Conservation (phyloP, 1,140 invertebrate genomes). For the Antheraea pernyi region DNA sequence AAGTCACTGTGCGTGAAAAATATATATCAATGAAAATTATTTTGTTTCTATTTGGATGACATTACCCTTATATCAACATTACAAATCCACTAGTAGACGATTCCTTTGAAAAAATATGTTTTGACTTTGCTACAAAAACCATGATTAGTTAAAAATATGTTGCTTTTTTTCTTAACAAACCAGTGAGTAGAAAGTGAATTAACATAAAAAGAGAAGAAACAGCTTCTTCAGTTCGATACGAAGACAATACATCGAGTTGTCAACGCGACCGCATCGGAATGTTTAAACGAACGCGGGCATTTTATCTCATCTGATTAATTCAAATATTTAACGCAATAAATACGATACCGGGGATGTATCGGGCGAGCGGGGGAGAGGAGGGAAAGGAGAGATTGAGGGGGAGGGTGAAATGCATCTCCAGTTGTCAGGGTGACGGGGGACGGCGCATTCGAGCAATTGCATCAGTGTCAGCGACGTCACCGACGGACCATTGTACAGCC, state of each 20-base stretch:
- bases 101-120: too few relatives aligned
- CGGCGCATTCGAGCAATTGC: conserved; percentile 70
- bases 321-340: conserved; percentile 78
- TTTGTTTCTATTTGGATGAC: too few relatives aligned
- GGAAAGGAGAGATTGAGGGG: neutral
- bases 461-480: conserved; percentile 69
- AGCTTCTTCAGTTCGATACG: conserved; percentile 66
- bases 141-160: neutral
- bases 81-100: too few relatives aligned
- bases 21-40: too few relatives aligned
- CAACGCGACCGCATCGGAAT: conserved; percentile 74
- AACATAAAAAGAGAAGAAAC: conserved; percentile 48
- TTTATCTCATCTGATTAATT: conserved; percentile 78
- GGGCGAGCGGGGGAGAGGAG: conserved; percentile 22
- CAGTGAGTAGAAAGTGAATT: conserved; percentile 18
- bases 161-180: neutral
- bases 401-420: conserved; percentile 3
- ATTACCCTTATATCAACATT: too few relatives aligned
- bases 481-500: conserved; percentile 60
- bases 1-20: too few relatives aligned
- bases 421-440: conserved; percentile 45
- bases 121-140: too few relatives aligned
- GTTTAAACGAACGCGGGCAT: conserved; percentile 67
- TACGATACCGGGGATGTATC: conserved; percentile 45
- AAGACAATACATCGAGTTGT: conserved; percentile 77